Evolutionary conservation across 2,888 invertebrate genomes (phyloP).

Genomic region (Hydriomena furcata): DNA sequence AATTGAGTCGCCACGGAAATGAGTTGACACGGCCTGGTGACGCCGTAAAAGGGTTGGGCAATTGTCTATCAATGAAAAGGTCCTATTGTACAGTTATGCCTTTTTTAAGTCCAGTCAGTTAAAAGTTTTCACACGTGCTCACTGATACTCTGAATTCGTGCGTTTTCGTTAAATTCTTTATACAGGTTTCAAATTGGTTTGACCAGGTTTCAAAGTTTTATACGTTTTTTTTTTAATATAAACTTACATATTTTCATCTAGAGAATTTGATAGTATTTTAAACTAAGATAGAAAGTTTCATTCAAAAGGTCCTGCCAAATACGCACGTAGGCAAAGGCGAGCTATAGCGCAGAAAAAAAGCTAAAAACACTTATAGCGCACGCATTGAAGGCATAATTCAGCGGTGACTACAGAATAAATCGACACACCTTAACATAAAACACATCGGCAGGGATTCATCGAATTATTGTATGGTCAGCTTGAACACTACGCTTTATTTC

Average conservation of each 20-base stretch:
- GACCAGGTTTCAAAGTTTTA: too few species aligned
- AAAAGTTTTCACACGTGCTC: too few species aligned
- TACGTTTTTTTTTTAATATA: too few species aligned
- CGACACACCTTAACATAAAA: slow-evolving; percentile 53
- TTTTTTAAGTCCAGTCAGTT: too few species aligned
- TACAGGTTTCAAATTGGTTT: too few species aligned
- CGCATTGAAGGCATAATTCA: slow-evolving; percentile 30
- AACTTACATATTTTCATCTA: too few species aligned
- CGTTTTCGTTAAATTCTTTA: too few species aligned
- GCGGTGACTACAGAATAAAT: slow-evolving; percentile 47
- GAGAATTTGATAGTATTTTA: too few species aligned
- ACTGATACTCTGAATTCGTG: too few species aligned
- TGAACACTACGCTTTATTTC: slow-evolving; percentile 58
- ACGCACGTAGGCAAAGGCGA: slow-evolving; percentile 17
- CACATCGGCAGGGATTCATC: slow-evolving; percentile 58
- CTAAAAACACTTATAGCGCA: slow-evolving; percentile 23
- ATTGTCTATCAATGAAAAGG: slow-evolving; percentile 34
- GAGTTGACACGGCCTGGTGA: slow-evolving; percentile 59
- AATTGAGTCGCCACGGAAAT: slow-evolving; percentile 75
- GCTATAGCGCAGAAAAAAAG: slow-evolving; percentile 12
- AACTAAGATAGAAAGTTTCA: too few species aligned
- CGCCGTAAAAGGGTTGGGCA: slow-evolving; percentile 40
- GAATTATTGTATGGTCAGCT: slow-evolving; percentile 71
- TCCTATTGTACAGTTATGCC: not conserved
- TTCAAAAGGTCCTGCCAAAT: not conserved